Percentiles rank a stretch among this genome's conserved stretches.
These are phyloP conservation scores for Falcaria lacertinaria DNA, from an alignment of 2,888 invertebrate species.

Conservation along the genomic window DNA sequence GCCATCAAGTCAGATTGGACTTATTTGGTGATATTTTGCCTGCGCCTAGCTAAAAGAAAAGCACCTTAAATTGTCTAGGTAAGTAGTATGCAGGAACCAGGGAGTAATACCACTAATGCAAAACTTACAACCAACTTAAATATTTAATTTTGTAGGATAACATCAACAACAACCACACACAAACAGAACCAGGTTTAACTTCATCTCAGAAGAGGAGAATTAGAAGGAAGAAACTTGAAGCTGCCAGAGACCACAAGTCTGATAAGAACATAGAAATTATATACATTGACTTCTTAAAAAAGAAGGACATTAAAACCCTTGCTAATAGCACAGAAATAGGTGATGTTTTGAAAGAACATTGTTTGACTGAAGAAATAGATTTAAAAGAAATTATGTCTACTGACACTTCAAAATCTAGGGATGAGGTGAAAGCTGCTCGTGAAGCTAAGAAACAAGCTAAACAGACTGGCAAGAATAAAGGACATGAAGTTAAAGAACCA, in stretches of 20 bases:
- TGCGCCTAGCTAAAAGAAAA: too few relatives aligned
- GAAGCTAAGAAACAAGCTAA: slow-evolving; percentile 67
- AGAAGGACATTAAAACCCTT: slow-evolving; percentile 6
- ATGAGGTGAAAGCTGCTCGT: slow-evolving; percentile 58
- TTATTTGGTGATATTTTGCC: too few relatives aligned
- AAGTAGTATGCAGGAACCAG: too few relatives aligned
- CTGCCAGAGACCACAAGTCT: slow-evolving; percentile 14
- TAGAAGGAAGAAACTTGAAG: slow-evolving; percentile 43
- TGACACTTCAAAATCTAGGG: slow-evolving; percentile 42
- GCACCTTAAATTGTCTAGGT: too few relatives aligned
- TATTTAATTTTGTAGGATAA: slow-evolving; percentile 6
- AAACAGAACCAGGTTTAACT: slow-evolving; percentile 9
- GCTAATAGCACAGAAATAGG: slow-evolving; percentile 1
- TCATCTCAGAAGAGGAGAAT: slow-evolving; percentile 44
- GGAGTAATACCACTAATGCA: too few relatives aligned
- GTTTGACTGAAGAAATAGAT: neutral
- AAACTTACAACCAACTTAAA: too few relatives aligned
- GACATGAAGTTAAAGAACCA: slow-evolving; percentile 11
- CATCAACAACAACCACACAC: neutral
- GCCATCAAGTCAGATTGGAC: too few relatives aligned
- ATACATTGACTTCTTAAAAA: slow-evolving; percentile 9
- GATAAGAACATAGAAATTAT: slow-evolving; percentile 5
- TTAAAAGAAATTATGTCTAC: slow-evolving; percentile 40
- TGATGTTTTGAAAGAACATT: slow-evolving; percentile 1
- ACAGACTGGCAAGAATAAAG: slow-evolving; percentile 50